Evolutionary conservation across 2,797 vertebrate genomes (phyloP).

Genomic region (Eulemur albifrons): DNA sequence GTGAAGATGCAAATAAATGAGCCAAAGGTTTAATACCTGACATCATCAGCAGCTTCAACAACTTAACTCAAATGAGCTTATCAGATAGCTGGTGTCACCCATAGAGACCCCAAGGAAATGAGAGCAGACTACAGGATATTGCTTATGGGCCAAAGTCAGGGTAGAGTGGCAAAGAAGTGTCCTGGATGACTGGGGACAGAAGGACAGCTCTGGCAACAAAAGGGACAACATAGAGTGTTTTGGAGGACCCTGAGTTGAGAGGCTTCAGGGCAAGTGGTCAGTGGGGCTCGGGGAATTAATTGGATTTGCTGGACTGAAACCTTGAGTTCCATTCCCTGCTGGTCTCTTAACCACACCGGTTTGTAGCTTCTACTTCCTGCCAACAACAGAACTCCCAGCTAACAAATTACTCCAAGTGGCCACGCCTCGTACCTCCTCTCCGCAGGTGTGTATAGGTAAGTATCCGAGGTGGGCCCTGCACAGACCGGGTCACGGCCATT

Average conservation of each 20-base stretch:
- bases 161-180: background rate
- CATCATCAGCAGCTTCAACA: background rate
- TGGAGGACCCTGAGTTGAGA: background rate
- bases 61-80: background rate
- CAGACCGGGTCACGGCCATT: background rate
- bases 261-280: background rate
- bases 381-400: slow-evolving; percentile 40
- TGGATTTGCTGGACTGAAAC: background rate
- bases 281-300: background rate
- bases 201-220: background rate
- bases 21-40: background rate
- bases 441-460: slow-evolving; percentile 1
- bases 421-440: slow-evolving; percentile 55
- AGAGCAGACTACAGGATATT: background rate
- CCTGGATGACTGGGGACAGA: background rate
- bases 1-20: slow-evolving; percentile 48
- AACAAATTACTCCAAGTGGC: slow-evolving; percentile 52
- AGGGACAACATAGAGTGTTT: background rate
- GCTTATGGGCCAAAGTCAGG: background rate
- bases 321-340: background rate
- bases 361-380: background rate
- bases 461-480: slow-evolving; percentile 28
- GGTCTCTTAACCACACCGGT: background rate
- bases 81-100: background rate
- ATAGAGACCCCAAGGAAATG: background rate